Evolutionary conservation across 1,140 invertebrate species (phyloP), one percentile per base, ranked within the genome.

Genomic region (Leptopilina boulardi): DNA sequence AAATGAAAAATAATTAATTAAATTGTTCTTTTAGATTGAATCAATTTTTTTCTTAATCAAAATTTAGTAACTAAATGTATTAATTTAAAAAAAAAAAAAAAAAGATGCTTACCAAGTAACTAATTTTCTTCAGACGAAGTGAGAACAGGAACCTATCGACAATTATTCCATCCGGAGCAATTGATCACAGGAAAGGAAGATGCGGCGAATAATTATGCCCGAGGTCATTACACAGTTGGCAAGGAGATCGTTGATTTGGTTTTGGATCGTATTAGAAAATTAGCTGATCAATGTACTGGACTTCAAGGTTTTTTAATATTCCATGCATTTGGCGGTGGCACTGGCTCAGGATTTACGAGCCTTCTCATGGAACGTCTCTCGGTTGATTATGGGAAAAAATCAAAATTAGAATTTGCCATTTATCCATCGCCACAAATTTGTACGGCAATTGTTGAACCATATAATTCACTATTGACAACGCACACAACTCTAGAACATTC

Each of bases 171-270:
- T 86, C 95, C 94, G 0, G 94, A 95, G 85, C 94, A 95, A 86
- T 89, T 96, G 51, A 95, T 95, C 76, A 95, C 94, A 41, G 94
- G 94, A 19, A 93, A 93, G 86, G 95, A 97, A 88, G 96, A 97
- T 88, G 96, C 95, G 9, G 96, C 96, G 41, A 96, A 96, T 87
- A 96, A 96, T 89, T 96, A 96, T 86, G 96, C 95, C 9, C 91
- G 96, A 38, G 96, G 96, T 41, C 96, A 97, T 91, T 97, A 97
- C 91, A 97, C 96, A 77, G 96, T 97, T 84, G 96, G 96, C 83
- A 96, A 95, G 87, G 96, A 96, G 91, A 95, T 97, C 78, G 95
- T 97, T 1, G 96, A 96, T 84, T 88, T 96, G 8, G 96, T 97
- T 0, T 88, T 96, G 42, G 96, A 97, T 87, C 92, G 95, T 13